These are phyloP conservation scores for Aphrocallistes beatrix DNA, from an alignment of 37 sponge, comb jelly and placozoan genomes.

Conservation along the genomic window DNA sequence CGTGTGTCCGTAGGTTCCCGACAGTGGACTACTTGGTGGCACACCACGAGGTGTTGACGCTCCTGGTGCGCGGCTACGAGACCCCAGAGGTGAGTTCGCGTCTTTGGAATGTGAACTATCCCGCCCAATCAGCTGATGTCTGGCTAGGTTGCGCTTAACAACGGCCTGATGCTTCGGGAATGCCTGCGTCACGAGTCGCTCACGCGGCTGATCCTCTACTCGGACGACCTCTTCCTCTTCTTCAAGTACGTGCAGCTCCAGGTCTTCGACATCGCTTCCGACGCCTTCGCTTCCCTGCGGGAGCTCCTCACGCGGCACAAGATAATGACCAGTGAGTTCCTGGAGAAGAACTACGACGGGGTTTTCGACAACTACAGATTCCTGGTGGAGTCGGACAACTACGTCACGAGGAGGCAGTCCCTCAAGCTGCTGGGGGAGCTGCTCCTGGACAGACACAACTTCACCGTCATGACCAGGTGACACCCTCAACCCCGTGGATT, in stretches of 20 bases:
- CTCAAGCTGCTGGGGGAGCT: constrained; percentile 96
- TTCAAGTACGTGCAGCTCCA: constrained; percentile 84
- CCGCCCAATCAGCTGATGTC: constrained; percentile 4
- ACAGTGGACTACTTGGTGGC: constrained; percentile 88
- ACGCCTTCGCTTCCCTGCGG: constrained; percentile 79
- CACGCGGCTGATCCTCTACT: constrained; percentile 61
- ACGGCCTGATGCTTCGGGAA: constrained; percentile 91
- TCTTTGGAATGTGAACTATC: neutral
- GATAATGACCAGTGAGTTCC: constrained; percentile 69
- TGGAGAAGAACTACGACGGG: constrained; percentile 85
- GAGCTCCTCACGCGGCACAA: constrained; percentile 92
- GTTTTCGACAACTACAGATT: constrained; percentile 74
- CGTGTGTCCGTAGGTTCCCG: constrained; percentile 44
- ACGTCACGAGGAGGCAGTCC: constrained; percentile 92
- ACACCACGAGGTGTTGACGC: constrained; percentile 53
- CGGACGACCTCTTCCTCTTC: constrained; percentile 64
- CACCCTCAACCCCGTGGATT: no score
- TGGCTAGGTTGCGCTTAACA: constrained; percentile 83
- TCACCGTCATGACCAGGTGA: constrained; percentile 74
- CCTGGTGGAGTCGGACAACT: constrained; percentile 86
- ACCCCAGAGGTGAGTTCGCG: neutral
- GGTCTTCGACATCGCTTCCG: constrained; percentile 94
- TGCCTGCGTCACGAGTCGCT: constrained; percentile 84
- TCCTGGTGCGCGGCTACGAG: constrained; percentile 64
- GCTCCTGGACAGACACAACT: constrained; percentile 91